These are phyloP conservation scores for Tarsius wallacei DNA, from an alignment of 2,797 vertebrate genomes.

Conservation along the genomic window DNA sequence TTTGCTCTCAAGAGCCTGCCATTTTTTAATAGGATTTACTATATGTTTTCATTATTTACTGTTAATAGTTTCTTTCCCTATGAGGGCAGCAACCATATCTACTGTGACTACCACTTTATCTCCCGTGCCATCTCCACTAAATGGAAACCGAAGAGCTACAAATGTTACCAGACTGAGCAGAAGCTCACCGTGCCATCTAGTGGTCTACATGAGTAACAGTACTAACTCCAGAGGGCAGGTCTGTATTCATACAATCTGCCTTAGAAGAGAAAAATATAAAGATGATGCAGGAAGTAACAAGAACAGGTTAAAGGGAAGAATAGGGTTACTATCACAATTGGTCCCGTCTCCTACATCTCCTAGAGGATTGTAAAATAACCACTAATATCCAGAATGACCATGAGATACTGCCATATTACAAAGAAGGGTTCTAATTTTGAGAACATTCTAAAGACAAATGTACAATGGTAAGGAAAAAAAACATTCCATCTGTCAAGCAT, in stretches of 20 bases:
- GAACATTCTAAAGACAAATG: background rate
- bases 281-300: background rate
- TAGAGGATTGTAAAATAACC: conserved; percentile 36
- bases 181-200: conserved; percentile 39
- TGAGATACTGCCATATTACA: background rate
- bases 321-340: background rate
- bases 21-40: background rate
- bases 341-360: background rate
- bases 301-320: conserved; percentile 1
- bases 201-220: background rate
- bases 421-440: conserved; percentile 33
- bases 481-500: conserved; percentile 8
- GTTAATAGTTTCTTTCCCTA: background rate
- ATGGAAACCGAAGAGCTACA: background rate
- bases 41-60: background rate
- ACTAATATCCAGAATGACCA: conserved; percentile 15
- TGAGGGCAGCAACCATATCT: background rate
- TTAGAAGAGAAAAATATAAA: background rate
- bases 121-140: background rate
- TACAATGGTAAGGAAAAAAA: background rate
- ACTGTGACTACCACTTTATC: background rate
- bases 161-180: background rate
- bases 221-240: background rate
- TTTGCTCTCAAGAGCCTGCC: background rate
- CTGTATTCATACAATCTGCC: background rate